These are phyloP conservation scores for Drosophila varians DNA, from an alignment of 1,140 invertebrate species.

Conservation along the genomic window DNA sequence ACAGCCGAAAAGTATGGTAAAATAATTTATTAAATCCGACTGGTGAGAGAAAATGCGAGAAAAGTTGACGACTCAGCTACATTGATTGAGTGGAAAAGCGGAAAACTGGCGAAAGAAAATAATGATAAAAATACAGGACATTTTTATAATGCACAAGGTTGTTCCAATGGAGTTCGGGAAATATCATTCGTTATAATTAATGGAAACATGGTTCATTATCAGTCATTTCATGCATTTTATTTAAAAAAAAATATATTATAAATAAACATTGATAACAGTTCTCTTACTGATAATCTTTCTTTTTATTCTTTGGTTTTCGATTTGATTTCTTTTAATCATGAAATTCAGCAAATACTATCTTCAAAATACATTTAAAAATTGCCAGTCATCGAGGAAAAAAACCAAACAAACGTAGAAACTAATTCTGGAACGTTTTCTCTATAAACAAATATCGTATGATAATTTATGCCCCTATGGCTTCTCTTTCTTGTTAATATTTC, in stretches of 20 bases:
- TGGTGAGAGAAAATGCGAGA: conserved; percentile 1
- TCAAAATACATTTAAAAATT: not conserved
- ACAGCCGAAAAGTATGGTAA: conserved; percentile 39
- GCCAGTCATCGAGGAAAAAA: conserved; percentile 2
- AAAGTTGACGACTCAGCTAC: conserved; percentile 6
- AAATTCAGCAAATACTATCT: conserved; percentile 10
- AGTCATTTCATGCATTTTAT: no score
- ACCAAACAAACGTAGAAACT: not conserved
- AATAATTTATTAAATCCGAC: conserved; percentile 25
- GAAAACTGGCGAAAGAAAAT: not conserved
- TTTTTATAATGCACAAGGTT: not conserved
- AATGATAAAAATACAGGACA: conserved; percentile 1
- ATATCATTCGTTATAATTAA: no score
- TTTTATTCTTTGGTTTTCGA: not conserved
- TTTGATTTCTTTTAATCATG: conserved; percentile 16
- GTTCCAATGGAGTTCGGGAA: no score
- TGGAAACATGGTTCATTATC: no score
- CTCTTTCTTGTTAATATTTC: conserved; percentile 1
- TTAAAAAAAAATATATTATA: no score
- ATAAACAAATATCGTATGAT: conserved; percentile 12
- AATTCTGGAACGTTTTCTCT: conserved; percentile 16
- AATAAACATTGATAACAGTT: not conserved
- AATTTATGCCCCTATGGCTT: conserved; percentile 15
- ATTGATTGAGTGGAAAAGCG: not conserved
- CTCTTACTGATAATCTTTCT: not conserved